Evolutionary conservation across 2,113 vertebrate genomes (phyloP).

Genomic region (Fulica atra): DNA sequence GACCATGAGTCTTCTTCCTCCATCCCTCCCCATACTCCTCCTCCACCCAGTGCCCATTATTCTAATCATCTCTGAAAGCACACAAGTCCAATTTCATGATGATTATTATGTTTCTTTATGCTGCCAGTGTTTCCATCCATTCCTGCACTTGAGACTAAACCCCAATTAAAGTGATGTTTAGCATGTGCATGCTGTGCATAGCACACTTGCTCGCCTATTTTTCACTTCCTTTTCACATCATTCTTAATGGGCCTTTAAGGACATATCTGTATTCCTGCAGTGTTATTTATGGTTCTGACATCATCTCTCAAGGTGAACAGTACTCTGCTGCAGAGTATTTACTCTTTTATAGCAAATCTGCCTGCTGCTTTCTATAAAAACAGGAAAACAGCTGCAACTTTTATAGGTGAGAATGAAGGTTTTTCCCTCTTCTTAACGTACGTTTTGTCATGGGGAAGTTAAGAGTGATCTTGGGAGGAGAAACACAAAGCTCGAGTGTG

Average conservation of each 20-base stretch:
- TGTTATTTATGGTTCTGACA: conserved; percentile 61
- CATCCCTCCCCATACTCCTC: too few species aligned
- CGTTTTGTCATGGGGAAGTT: background rate
- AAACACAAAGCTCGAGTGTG: conserved; percentile 25
- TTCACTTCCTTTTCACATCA: conserved; percentile 56
- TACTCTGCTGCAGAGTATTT: background rate
- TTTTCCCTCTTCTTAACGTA: background rate
- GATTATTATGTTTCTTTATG: background rate
- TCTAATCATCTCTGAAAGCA: background rate
- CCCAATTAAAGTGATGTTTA: background rate
- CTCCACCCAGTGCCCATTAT: background rate
- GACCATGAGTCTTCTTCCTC: background rate
- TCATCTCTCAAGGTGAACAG: conserved; percentile 60
- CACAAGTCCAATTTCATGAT: background rate
- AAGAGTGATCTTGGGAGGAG: background rate
- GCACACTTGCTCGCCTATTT: background rate
- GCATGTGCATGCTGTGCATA: background rate
- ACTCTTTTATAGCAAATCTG: conserved; percentile 35
- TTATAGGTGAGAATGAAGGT: conserved; percentile 58
- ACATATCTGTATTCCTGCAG: background rate
- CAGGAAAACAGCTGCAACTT: conserved; percentile 69
- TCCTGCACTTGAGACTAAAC: background rate
- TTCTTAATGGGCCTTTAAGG: conserved; percentile 32
- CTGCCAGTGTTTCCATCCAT: background rate
- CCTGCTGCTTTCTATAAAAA: conserved; percentile 68